Evolutionary conservation across 2,113 vertebrate species (phyloP).

Genomic region (Anser brachyrhynchus): DNA sequence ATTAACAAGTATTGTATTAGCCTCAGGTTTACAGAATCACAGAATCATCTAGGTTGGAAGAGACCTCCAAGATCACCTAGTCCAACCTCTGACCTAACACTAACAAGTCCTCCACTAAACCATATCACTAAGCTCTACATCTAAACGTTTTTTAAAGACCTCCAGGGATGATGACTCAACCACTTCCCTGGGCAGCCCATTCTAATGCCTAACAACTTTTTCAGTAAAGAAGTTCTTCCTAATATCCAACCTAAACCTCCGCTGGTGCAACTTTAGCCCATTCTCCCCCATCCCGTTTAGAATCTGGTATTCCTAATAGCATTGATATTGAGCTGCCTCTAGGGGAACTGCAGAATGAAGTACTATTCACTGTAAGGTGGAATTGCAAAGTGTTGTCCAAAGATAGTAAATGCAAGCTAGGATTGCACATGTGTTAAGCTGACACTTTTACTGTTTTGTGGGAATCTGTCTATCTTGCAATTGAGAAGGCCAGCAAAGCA

Average conservation of each 20-base stretch:
- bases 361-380: not conserved
- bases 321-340: not conserved
- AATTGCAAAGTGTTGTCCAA: not conserved
- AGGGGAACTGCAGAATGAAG: not conserved
- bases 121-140: no score
- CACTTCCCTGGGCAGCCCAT: no score
- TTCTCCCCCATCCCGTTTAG: not conserved
- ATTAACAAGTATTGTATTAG: not conserved
- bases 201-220: no score
- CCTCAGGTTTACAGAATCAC: not conserved
- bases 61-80: no score
- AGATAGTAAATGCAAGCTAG: constrained; percentile 17
- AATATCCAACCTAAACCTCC: no score
- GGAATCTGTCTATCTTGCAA: constrained; percentile 57
- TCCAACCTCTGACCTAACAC: no score
- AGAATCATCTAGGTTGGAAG: no score
- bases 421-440: not conserved
- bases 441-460: constrained; percentile 39
- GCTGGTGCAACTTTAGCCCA: no score
- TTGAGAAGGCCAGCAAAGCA: constrained; percentile 66
- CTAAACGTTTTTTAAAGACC: no score
- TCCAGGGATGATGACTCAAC: no score
- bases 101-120: no score
- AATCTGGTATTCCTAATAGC: not conserved
- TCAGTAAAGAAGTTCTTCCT: no score